Base-by-base conservation (phyloP, 30 jellyfish, hydroid and myxozoan genomes). In the Hydra vulgaris region DNA sequence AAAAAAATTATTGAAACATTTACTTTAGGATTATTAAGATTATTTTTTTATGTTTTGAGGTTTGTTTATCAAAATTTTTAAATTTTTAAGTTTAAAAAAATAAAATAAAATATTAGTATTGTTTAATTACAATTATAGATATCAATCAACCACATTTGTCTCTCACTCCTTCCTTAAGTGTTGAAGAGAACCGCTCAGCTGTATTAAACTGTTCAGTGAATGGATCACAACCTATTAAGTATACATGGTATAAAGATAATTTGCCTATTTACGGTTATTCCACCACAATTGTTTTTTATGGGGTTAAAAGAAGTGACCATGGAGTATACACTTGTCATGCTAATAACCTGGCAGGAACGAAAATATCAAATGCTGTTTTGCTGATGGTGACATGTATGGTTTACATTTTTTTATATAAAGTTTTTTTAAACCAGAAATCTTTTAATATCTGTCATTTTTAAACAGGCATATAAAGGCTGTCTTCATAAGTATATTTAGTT, bases 201-300 rank as follows among this genome's bases (percentile, higher is more conserved):
- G 70, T 75, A 17, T 75, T 75, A 17, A 75, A n/a, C 71, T 75
- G 83, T 0, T 17, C 69, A 19, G 70, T 75, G 17, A 27, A 27
- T 75, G 83, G 24, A n/a, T 66, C 26, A 17, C 69, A 66, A 20
- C 71, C 83, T 17, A 27, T 75, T 53, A 16, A n/a, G 19, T 75
- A 23, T 54, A 75, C 71, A 0, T 75, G 83, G 83, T 75, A 25
- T 0, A 75, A 75, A 75, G 72, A 75, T 53, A 70, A 71, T 53
- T 26, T 18, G n/a, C 0, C 0, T 75, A 21, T 75, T 21, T 16
- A 53, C 7, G 71, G 56, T 18, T 25, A n/a, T 66, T 19, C 83
- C 5, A 21, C 23, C 24, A 75, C 71, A 7, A 75, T 23, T 22
- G 21, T 75, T 23, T 75, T 75, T n/a, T 23, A 75, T 70, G 56